These are phyloP conservation scores for Orius laevigatus DNA, from an alignment of 1,140 invertebrate species.

Conservation along the genomic window DNA sequence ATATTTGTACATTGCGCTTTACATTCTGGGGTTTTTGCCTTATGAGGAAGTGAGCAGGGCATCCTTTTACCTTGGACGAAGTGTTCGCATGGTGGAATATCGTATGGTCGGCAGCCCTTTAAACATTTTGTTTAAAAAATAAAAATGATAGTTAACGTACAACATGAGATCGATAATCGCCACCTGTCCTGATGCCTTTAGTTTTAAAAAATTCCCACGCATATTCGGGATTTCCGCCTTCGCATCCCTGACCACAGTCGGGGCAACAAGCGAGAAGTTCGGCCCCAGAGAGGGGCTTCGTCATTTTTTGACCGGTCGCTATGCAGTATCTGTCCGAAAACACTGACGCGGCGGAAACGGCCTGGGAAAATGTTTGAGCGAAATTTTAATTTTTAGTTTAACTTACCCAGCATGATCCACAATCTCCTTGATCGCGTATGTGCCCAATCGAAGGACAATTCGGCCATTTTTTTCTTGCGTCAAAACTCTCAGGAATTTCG, in stretches of 20 bases:
- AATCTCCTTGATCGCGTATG: constrained; percentile 56
- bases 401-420: constrained; percentile 50
- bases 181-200: constrained; percentile 40
- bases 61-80: constrained; percentile 58
- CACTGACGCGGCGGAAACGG: constrained; percentile 24
- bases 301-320: constrained; percentile 32
- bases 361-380: constrained; percentile 6
- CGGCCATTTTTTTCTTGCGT: constrained; percentile 61
- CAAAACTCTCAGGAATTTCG: constrained; percentile 55
- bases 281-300: constrained; percentile 41
- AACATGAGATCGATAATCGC: constrained; percentile 34
- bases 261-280: constrained; percentile 44
- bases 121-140: background rate
- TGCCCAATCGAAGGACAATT: constrained; percentile 62
- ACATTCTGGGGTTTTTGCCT: constrained; percentile 11
- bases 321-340: constrained; percentile 56
- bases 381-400: too few species aligned
- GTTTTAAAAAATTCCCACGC: constrained; percentile 41
- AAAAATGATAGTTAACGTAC: constrained; percentile 11
- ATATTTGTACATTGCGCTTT: constrained; percentile 9
- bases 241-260: constrained; percentile 44
- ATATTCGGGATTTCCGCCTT: constrained; percentile 38
- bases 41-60: constrained; percentile 31
- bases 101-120: background rate
- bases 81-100: constrained; percentile 60